Percentiles rank a stretch among this genome's conserved stretches.
These are phyloP conservation scores for Halictus ligatus DNA, from an alignment of 2,888 invertebrate genomes.

Conservation along the genomic window DNA sequence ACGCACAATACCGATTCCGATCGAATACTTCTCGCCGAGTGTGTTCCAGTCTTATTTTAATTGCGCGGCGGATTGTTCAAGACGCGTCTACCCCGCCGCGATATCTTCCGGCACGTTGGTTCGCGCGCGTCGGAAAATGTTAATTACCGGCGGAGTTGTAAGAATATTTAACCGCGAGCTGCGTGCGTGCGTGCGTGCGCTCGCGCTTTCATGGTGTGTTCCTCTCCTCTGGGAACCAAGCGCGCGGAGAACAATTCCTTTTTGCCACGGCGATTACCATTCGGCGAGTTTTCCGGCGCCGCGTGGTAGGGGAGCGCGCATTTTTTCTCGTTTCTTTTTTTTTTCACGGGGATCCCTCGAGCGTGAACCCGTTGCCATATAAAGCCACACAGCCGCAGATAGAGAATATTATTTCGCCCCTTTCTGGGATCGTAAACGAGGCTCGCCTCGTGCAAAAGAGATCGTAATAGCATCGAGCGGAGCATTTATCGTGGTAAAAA, in stretches of 20 bases:
- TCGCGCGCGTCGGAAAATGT: not conserved
- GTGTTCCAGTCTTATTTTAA: not conserved
- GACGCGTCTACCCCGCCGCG: not conserved
- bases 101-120: not conserved
- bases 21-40: not conserved
- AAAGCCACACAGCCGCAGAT: conserved; percentile 41
- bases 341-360: conserved; percentile 46
- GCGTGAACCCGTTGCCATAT: conserved; percentile 63
- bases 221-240: conserved; percentile 30
- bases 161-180: conserved; percentile 9
- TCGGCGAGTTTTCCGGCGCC: conserved; percentile 58
- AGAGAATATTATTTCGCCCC: conserved; percentile 61
- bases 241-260: conserved; percentile 26
- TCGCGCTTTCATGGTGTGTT: not conserved
- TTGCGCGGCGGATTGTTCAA: not conserved
- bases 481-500: conserved; percentile 52
- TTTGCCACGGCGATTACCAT: conserved; percentile 30
- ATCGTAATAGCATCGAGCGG: conserved; percentile 54
- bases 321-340: conserved; percentile 23
- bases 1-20: no score
- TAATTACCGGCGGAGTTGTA: not conserved
- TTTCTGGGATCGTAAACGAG: conserved; percentile 53
- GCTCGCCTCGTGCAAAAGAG: conserved; percentile 21
- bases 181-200: not conserved
- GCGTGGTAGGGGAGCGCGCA: conserved; percentile 31